Percentiles rank a stretch among this genome's conserved stretches.
phyloP scores from a whole-genome alignment of 2,797 vertebrate species.

The Poeciliopsis paucimaculata region DNA sequence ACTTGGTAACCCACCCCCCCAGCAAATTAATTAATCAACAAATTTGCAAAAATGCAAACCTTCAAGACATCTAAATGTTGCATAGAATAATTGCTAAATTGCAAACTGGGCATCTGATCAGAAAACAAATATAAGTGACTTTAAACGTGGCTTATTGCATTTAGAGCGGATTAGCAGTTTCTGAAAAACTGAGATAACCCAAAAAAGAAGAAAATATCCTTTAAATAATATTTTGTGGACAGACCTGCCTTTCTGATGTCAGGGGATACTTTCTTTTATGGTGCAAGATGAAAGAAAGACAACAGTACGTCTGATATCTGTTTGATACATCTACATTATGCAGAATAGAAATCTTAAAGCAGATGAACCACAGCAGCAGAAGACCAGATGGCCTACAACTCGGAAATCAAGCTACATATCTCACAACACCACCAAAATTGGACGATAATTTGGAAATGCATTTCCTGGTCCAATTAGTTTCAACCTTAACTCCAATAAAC shows the following conservation, averaged over 20 bases:
- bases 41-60: neutral
- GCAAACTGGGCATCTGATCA: neutral
- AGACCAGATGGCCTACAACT: neutral
- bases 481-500: neutral
- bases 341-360: neutral
- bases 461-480: neutral
- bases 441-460: neutral
- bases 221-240: neutral
- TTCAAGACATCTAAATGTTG: neutral
- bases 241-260: neutral
- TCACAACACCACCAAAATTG: neutral
- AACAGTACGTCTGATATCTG: neutral
- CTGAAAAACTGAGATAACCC: neutral
- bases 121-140: neutral
- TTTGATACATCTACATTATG: neutral
- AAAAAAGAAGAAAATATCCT: neutral
- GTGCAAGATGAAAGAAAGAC: neutral
- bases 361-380: neutral
- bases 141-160: neutral
- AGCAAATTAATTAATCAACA: neutral
- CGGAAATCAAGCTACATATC: neutral
- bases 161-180: too few relatives aligned
- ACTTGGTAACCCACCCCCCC: neutral
- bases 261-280: neutral
- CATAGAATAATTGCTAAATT: neutral